Conservation (phyloP, 2,113 vertebrate genomes). For the Pteruthius melanotis region DNA sequence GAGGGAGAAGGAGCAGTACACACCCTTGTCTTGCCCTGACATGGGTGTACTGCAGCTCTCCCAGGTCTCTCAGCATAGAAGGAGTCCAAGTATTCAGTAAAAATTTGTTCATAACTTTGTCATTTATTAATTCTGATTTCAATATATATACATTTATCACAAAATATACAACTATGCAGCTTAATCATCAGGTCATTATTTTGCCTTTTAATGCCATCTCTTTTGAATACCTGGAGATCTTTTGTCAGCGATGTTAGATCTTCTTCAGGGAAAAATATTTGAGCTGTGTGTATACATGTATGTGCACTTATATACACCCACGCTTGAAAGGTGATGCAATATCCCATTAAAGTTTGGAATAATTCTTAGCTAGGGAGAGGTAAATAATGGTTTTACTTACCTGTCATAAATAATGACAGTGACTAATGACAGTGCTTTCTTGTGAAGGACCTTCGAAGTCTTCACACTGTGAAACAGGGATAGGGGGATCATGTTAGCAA, state of each 20-base stretch:
- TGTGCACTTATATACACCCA: not conserved
- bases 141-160: not conserved
- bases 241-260: not conserved
- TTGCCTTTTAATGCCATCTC: not conserved
- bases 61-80: not conserved
- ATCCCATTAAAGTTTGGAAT: not conserved
- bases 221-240: not conserved
- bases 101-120: not conserved
- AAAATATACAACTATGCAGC: not conserved
- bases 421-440: not conserved
- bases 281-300: constrained; percentile 8
- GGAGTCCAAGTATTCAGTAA: not conserved
- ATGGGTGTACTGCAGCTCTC: not conserved
- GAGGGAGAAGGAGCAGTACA: not conserved
- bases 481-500: not conserved
- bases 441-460: not conserved
- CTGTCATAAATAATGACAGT: not conserved
- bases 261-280: constrained; percentile 26
- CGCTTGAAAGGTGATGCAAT: constrained; percentile 42
- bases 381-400: not conserved
- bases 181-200: not conserved
- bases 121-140: not conserved
- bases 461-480: not conserved
- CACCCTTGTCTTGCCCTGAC: constrained; percentile 42
- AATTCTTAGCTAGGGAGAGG: not conserved